Percentiles rank a stretch among this genome's conserved stretches.
phyloP scores from a whole-genome alignment of 2,888 invertebrate species.

The Pyrocoelia pectoralis region DNA sequence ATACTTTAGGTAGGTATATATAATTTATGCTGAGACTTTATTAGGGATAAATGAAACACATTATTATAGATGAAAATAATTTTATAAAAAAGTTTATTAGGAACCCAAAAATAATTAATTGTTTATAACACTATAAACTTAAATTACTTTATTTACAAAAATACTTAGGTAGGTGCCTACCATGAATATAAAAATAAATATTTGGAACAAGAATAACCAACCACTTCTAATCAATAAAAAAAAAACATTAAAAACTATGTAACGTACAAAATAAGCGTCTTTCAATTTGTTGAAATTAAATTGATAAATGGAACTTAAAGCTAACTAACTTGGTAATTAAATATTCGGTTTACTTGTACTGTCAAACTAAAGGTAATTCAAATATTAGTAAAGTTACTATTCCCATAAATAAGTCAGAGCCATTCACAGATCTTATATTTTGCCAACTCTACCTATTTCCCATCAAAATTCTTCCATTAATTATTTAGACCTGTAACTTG shows the following conservation, averaged over 20 bases:
- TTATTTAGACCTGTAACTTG: no score
- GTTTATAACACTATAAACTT: not conserved
- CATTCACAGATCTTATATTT: no score
- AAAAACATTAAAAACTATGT: not conserved
- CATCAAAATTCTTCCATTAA: no score
- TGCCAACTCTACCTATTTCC: no score
- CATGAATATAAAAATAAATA: constrained; percentile 8
- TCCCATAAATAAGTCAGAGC: no score
- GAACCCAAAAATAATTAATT: not conserved
- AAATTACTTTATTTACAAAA: not conserved
- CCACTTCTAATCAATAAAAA: not conserved
- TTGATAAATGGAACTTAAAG: no score
- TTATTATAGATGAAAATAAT: not conserved
- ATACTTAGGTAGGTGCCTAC: not conserved
- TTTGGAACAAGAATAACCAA: not conserved
- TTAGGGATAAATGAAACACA: not conserved
- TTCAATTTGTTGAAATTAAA: not conserved
- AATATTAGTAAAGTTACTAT: no score
- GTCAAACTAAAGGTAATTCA: not conserved
- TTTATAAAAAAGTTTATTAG: not conserved
- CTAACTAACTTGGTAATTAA: not conserved
- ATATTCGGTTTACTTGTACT: not conserved
- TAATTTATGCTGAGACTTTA: no score
- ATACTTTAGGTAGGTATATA: no score
- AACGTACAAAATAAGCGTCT: constrained; percentile 5